These are phyloP conservation scores for Apus apus DNA, from an alignment of 2,113 vertebrate species.

Conservation along the genomic window DNA sequence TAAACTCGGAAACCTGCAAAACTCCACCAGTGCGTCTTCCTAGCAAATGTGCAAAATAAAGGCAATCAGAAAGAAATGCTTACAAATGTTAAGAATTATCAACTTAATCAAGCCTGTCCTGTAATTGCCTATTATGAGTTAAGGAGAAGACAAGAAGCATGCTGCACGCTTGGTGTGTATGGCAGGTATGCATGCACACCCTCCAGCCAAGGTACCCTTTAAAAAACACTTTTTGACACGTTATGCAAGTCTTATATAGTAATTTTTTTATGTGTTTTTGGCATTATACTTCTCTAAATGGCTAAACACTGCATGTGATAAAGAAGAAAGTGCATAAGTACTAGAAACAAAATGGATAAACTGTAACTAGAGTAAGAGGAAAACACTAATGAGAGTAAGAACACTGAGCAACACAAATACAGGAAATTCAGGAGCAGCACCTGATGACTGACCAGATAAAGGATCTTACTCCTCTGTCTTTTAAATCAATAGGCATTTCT, in stretches of 20 bases:
- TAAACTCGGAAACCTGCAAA: background rate
- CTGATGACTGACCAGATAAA: background rate
- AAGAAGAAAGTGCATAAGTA: background rate
- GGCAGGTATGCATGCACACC: background rate
- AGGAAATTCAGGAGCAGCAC: background rate
- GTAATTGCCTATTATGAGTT: background rate
- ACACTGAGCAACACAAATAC: constrained; percentile 4
- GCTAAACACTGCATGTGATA: background rate
- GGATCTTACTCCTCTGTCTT: background rate
- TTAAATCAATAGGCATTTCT: background rate
- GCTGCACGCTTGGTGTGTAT: accelerated
- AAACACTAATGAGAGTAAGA: background rate
- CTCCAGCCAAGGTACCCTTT: background rate
- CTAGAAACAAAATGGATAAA: background rate
- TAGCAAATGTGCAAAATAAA: background rate
- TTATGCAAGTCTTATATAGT: background rate
- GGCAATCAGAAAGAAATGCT: background rate
- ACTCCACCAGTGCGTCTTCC: background rate
- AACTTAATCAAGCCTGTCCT: background rate
- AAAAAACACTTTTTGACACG: background rate
- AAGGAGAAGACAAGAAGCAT: background rate
- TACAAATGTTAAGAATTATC: background rate
- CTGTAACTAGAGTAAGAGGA: background rate
- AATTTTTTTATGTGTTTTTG: background rate
- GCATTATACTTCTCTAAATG: background rate